phyloP scores from a whole-genome alignment of 2,797 vertebrate genomes.

The Brotula barbata region DNA sequence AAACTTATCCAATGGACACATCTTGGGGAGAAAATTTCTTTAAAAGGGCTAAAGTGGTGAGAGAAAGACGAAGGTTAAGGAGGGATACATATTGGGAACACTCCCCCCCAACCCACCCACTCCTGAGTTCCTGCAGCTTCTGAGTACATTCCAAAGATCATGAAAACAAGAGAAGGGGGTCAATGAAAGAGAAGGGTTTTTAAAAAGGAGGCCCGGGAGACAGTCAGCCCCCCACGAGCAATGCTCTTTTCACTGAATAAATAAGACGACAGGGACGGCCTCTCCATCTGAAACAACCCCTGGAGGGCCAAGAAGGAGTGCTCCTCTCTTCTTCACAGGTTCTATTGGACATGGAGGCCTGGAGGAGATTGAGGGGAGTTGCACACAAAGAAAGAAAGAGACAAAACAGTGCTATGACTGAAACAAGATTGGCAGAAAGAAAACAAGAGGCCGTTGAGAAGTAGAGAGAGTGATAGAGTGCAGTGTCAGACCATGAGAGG shows the following conservation, averaged over 20 bases:
- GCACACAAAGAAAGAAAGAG: constrained; percentile 33
- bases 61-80: constrained; percentile 23
- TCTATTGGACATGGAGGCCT: constrained; percentile 39
- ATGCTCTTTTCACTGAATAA: constrained; percentile 70
- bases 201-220: constrained; percentile 64
- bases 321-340: constrained; percentile 43
- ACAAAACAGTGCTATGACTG: constrained; percentile 36
- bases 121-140: constrained; percentile 59
- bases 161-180: constrained; percentile 30
- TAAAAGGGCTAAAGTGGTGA: constrained; percentile 24
- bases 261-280: constrained; percentile 66
- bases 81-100: constrained; percentile 52
- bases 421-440: constrained; percentile 49
- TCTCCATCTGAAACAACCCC: constrained; percentile 62
- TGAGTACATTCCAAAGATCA: constrained; percentile 66
- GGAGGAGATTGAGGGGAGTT: constrained; percentile 38
- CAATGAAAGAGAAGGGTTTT: constrained; percentile 36
- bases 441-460: constrained; percentile 1
- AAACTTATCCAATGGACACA: constrained; percentile 40
- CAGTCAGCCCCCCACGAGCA: constrained; percentile 49
- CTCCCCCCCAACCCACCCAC: constrained; percentile 60
- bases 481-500: constrained; percentile 3
- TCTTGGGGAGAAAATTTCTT: not conserved
- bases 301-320: constrained; percentile 42
- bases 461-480: constrained; percentile 26